Percentiles rank a stretch among this genome's conserved stretches.
phyloP scores from a whole-genome alignment of 1,140 invertebrate genomes.

The Akabosia matsudoensis region DNA sequence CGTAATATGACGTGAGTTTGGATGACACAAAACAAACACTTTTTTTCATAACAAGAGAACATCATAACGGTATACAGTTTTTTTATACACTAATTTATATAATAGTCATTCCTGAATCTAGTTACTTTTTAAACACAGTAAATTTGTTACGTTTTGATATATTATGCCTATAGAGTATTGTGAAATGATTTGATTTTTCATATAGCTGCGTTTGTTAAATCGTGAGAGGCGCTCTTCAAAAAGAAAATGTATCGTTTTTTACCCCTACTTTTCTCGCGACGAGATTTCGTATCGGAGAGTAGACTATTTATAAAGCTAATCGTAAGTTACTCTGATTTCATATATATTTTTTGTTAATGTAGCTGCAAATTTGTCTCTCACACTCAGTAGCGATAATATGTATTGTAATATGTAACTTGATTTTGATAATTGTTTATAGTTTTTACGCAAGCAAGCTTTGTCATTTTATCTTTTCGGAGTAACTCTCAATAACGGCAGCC shows the following conservation, averaged over 20 bases:
- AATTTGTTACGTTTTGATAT: neutral
- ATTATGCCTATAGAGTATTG: conserved; percentile 10
- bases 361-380: neutral
- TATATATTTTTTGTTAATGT: neutral
- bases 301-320: conserved; percentile 21
- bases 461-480: conserved; percentile 13
- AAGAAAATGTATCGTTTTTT: neutral
- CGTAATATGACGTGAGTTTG: no score
- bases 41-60: no score
- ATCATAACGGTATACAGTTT: no score
- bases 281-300: conserved; percentile 17
- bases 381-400: neutral
- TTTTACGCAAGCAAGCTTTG: conserved; percentile 10
- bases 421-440: no score
- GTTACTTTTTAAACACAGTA: neutral
- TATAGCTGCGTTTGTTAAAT: no score
- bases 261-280: conserved; percentile 16
- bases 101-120: conserved; percentile 1
- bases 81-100: no score
- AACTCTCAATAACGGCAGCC: neutral
- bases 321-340: neutral
- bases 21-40: no score
- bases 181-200: conserved; percentile 13
- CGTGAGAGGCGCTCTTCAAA: neutral
- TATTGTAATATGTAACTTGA: neutral